phyloP scores from a whole-genome alignment of 2,113 vertebrate species.

The Blennius ocellaris region DNA sequence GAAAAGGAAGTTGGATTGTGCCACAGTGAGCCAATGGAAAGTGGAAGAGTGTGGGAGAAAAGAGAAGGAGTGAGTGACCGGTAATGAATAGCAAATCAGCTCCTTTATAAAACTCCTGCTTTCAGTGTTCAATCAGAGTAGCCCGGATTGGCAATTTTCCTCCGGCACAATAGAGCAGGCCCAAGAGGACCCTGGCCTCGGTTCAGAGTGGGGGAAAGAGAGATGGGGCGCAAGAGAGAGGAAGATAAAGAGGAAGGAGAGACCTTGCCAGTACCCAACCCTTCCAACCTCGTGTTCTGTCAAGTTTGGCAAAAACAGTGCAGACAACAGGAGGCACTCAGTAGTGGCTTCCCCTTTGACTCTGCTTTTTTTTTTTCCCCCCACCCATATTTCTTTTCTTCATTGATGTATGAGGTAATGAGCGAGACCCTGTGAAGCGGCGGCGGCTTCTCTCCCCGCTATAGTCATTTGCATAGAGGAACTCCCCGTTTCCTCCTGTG shows the following conservation, averaged over 20 bases:
- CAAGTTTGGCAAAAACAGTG: conserved; percentile 55
- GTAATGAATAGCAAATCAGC: conserved; percentile 84
- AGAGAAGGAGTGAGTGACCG: conserved; percentile 61
- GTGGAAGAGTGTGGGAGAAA: conserved; percentile 53
- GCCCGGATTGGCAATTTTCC: conserved; percentile 80
- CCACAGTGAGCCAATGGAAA: conserved; percentile 56
- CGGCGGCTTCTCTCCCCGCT: conserved; percentile 6
- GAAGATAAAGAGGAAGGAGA: conserved; percentile 36
- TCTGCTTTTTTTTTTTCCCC: neutral
- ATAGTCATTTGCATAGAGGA: conserved; percentile 49
- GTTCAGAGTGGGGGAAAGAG: conserved; percentile 55
- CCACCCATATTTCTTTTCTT: conserved; percentile 20
- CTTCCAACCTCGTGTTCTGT: conserved; percentile 44
- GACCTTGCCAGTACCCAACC: conserved; percentile 33
- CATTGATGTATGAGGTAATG: conserved; percentile 48
- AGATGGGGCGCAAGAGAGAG: neutral
- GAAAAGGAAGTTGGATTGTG: conserved; percentile 63
- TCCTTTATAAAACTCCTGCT: conserved; percentile 79
- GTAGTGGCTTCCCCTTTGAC: conserved; percentile 60
- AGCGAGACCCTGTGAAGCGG: conserved; percentile 28
- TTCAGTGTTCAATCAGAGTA: conserved; percentile 80
- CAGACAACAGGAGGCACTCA: conserved; percentile 59
- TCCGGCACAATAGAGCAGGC: conserved; percentile 74
- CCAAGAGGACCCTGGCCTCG: conserved; percentile 68
- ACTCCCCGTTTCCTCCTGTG: conserved; percentile 34